Conservation (phyloP, 2,888 invertebrate genomes). For the Dolichopus griseipennis region DNA sequence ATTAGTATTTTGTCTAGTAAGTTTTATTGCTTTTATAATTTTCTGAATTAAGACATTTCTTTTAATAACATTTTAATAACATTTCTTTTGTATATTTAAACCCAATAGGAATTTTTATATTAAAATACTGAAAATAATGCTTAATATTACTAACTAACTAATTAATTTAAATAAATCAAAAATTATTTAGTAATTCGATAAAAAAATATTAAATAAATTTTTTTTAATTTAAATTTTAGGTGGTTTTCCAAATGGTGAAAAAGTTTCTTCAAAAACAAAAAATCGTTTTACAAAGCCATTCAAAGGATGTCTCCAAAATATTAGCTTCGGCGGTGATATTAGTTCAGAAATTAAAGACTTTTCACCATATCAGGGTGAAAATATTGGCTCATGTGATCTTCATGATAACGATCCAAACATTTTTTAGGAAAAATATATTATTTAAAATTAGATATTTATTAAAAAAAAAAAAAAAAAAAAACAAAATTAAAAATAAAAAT, state of each 20-base stretch:
- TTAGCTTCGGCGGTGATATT: conserved; percentile 45
- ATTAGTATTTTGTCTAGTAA: too few species aligned
- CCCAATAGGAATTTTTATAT: too few species aligned
- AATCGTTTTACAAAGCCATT: conserved; percentile 49
- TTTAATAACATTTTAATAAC: too few species aligned
- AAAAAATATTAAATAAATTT: background rate
- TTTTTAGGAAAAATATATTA: conserved; percentile 34
- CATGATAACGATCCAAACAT: conserved; percentile 41
- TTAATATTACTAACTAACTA: too few species aligned
- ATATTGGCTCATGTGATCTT: conserved; percentile 50
- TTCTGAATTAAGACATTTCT: too few species aligned
- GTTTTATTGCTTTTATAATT: too few species aligned
- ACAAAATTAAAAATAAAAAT: conserved; percentile 18
- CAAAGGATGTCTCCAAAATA: conserved; percentile 53
- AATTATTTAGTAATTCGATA: too few species aligned
- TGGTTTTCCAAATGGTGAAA: conserved; percentile 47
- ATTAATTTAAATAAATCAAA: too few species aligned
- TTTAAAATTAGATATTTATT: conserved; percentile 29
- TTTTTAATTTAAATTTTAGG: conserved; percentile 37
- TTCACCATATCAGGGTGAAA: conserved; percentile 49
- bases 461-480: conserved; percentile 12
- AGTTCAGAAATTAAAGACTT: conserved; percentile 46
- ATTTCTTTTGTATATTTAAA: too few species aligned
- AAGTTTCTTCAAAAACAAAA: conserved; percentile 42
- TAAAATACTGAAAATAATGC: too few species aligned